Evolutionary conservation across 2,113 vertebrate species (phyloP).

Genomic region (Electrona antarctica): DNA sequence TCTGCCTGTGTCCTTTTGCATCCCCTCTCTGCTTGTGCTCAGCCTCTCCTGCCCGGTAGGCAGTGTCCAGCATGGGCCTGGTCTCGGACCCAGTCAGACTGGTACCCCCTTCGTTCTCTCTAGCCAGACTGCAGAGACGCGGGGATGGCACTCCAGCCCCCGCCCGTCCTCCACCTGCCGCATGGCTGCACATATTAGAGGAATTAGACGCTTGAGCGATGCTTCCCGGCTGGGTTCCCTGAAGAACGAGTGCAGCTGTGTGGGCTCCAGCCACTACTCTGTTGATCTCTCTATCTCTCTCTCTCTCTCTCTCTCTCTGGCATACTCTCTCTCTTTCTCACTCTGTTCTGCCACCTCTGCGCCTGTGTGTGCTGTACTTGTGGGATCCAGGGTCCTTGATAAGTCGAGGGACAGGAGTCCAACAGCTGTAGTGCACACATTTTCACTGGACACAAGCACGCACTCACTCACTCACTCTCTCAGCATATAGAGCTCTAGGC

Average conservation of each 20-base stretch:
- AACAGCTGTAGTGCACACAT: slow-evolving; percentile 66
- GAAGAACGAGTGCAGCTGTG: slow-evolving; percentile 96
- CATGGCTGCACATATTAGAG: slow-evolving; percentile 90
- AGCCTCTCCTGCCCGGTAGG: slow-evolving; percentile 28
- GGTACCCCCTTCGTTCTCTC: slow-evolving; percentile 57
- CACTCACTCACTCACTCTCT: slow-evolving; percentile 4
- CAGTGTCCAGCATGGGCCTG: slow-evolving; percentile 36
- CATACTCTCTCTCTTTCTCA: slow-evolving; percentile 14
- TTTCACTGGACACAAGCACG: slow-evolving; percentile 40
- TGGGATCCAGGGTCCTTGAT: slow-evolving; percentile 73
- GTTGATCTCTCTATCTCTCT: slow-evolving; percentile 20
- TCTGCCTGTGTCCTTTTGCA: neutral
- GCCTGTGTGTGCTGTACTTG: slow-evolving; percentile 75
- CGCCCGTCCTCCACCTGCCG: slow-evolving; percentile 66
- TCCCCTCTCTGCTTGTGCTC: neutral
- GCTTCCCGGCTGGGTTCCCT: slow-evolving; percentile 89
- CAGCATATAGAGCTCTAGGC: neutral
- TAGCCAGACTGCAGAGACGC: slow-evolving; percentile 48
- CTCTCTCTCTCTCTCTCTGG: slow-evolving; percentile 60
- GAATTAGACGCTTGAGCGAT: slow-evolving; percentile 88
- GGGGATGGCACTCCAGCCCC: slow-evolving; percentile 78
- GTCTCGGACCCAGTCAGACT: slow-evolving; percentile 42
- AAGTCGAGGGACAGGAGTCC: slow-evolving; percentile 59
- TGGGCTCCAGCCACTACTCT: slow-evolving; percentile 69
- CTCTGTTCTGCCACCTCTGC: slow-evolving; percentile 69